Base-by-base conservation (phyloP, 2,797 vertebrate species). In the Dallia pectoralis region DNA sequence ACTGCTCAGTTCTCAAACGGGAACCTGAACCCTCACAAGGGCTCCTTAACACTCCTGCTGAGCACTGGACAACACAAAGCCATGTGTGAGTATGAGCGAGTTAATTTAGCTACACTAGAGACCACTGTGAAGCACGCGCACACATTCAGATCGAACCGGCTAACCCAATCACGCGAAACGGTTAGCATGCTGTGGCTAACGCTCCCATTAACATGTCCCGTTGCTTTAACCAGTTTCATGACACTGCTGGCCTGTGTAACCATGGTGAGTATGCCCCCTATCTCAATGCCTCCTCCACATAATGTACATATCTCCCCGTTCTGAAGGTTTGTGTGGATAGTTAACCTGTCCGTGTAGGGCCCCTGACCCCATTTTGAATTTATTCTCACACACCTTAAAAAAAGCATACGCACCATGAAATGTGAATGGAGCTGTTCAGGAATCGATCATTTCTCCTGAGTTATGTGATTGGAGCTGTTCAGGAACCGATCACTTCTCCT, bases 81-180 rank as follows among this genome's bases (percentile, higher is more conserved):
- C 85, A 84, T 82, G 80, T 91, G 97, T 98, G 94, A 98, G 97
- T 99, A 98, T 93, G 62, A 82, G 79, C 85, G 81, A 75, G 75
- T 82, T 74, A 79, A 77, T 75, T 69, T 71, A 79, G 79, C 79
- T 81, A 51, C 71, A 65, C 64, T 80, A 71, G 1, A 3, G 18
- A 29, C 2, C 83, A 53, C 11, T 32, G 29, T 83, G 29, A 4
- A 33, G 3, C 49, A 53, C 11, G 32, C n/a, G 19, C 14, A 53
- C 12, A 74, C 53, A 76, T 27, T 74, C 56, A 74, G 73, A 44
- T 59, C 8, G 12, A 59, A 59, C 22, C 53, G 9, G 44, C 82
- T 18, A 27, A 9, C 25, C 29, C 15, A 32, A 32, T 29, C 61
- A 63, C 27, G 61, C 14, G 9, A 67, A 72, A 49, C 66, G 16